Evolutionary conservation across 37 sponge, comb jelly and placozoan species (phyloP).

Genomic region (Eunapius fragilis): DNA sequence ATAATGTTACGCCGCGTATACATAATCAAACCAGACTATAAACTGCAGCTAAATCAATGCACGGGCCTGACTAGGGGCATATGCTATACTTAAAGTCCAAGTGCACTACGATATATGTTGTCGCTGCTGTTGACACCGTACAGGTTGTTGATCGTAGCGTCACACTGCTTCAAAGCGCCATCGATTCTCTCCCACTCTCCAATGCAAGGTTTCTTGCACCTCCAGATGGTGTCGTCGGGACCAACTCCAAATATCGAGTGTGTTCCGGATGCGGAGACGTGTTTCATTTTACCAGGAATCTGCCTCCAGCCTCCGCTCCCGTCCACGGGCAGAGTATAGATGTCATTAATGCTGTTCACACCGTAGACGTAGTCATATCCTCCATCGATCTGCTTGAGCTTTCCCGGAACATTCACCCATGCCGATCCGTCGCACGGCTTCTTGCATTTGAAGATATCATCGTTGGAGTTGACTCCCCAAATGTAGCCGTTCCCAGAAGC

Average conservation of each 20-base stretch:
- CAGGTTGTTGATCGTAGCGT: slow-evolving; percentile 36
- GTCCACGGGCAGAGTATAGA: slow-evolving; percentile 15
- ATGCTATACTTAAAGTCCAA: neutral
- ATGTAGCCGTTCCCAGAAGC: slow-evolving; percentile 59
- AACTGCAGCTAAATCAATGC: too few species aligned
- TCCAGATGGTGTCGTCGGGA: neutral
- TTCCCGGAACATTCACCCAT: slow-evolving; percentile 6
- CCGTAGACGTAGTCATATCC: slow-evolving; percentile 4
- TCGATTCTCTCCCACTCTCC: slow-evolving; percentile 29
- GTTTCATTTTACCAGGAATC: slow-evolving; percentile 5
- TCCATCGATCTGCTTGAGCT: neutral
- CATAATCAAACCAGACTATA: too few species aligned
- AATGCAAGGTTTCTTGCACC: slow-evolving; percentile 48
- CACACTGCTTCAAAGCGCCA: slow-evolving; percentile 39
- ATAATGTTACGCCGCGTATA: too few species aligned
- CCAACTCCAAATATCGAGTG: slow-evolving; percentile 30
- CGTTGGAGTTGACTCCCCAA: slow-evolving; percentile 32
- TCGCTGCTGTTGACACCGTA: slow-evolving; percentile 20
- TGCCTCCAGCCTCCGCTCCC: slow-evolving; percentile 35
- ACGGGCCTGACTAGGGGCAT: too few species aligned
- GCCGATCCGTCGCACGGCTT: slow-evolving; percentile 41
- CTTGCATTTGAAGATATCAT: slow-evolving; percentile 44
- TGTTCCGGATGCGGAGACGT: slow-evolving; percentile 23
- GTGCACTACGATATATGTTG: neutral
- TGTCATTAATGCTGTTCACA: neutral